Base-by-base conservation (phyloP, 2,113 vertebrate species). In the Chionomys nivalis region DNA sequence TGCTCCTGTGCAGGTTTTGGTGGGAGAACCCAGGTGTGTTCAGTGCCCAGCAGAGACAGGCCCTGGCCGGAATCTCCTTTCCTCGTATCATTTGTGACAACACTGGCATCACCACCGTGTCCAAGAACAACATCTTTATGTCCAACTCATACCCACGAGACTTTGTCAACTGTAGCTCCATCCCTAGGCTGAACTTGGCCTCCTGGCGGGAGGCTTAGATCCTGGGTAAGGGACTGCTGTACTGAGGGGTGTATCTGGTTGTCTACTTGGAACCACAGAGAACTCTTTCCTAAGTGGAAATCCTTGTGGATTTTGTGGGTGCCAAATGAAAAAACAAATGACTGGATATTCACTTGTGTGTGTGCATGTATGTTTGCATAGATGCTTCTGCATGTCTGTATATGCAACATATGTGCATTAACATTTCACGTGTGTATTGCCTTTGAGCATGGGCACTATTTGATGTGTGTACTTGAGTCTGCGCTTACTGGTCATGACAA, bases 41-140 rank as follows among this genome's bases (percentile, higher is more conserved):
- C 98, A 99, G 98, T 93, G 61, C 7, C 1, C 19, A 85, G 70
- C 99, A 99, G 97, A 98, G 95, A 96, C 91, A 31, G 75, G 97
- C 98, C 11, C 98, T 99, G 82, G 98, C 95, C 24, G 79, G 4
- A 5, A 97, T 98, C 88, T 99, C 98, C 78, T 97, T 99, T 94
- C 98, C 99, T n/a, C 98, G 99, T 21, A 98, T 99, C 97, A 99
- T 99, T 96, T 99, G 99, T 63, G 99, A 99, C 97, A 99, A 99
- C 98, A 99, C 98, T 4, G 98, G 98, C 96, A 99, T 99, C 97
- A 96, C 94, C 26, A 97, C 95, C 0, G 99, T 99, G 81, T 99
- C 99, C 21, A 97, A 92, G 4, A 97, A 99, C 98, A 98, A 99
- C 97, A 98, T 99, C 19, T 99, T 99, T 97, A 93, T 42, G 90